Percentiles rank a stretch among this genome's conserved stretches.
Evolutionary conservation across 2,888 invertebrate species (phyloP).

Genomic region (Cephus nigrinus): DNA sequence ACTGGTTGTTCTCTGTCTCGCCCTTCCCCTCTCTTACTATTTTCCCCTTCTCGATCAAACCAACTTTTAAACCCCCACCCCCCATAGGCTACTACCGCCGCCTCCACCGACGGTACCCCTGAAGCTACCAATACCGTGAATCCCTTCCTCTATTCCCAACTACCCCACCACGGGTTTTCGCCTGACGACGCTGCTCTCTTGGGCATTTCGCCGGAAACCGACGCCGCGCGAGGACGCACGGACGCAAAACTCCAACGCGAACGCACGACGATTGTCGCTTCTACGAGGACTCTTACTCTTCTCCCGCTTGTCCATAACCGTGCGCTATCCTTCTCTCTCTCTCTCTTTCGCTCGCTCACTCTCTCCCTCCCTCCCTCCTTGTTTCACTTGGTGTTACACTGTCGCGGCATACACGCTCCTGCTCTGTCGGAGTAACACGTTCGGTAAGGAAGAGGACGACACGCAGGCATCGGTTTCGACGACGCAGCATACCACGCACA

Average conservation of each 20-base stretch:
- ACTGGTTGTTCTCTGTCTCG: constrained; percentile 29
- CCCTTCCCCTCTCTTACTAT: constrained; percentile 20
- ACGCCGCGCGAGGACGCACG: constrained; percentile 61
- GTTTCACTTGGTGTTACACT: constrained; percentile 22
- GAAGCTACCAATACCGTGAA: background rate
- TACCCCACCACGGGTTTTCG: constrained; percentile 43
- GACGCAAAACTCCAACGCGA: constrained; percentile 8
- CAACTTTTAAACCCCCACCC: constrained; percentile 13
- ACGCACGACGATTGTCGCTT: background rate
- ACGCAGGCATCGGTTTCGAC: constrained; percentile 28
- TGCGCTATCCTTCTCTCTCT: background rate
- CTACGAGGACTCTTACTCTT: constrained; percentile 1
- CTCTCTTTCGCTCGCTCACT: background rate
- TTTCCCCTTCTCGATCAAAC: constrained; percentile 14
- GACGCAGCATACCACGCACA: constrained; percentile 50
- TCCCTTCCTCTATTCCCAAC: constrained; percentile 10
- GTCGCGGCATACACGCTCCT: constrained; percentile 24
- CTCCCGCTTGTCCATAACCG: constrained; percentile 11
- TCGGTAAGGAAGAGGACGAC: constrained; percentile 19
- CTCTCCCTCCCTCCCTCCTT: constrained; percentile 28
- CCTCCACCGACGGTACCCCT: constrained; percentile 4
- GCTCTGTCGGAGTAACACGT: constrained; percentile 12
- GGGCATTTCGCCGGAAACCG: constrained; percentile 65
- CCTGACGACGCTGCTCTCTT: constrained; percentile 61
- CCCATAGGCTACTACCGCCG: constrained; percentile 10